Evolutionary conservation across 2,797 vertebrate species (phyloP).

Genomic region (Anguilla megastoma): DNA sequence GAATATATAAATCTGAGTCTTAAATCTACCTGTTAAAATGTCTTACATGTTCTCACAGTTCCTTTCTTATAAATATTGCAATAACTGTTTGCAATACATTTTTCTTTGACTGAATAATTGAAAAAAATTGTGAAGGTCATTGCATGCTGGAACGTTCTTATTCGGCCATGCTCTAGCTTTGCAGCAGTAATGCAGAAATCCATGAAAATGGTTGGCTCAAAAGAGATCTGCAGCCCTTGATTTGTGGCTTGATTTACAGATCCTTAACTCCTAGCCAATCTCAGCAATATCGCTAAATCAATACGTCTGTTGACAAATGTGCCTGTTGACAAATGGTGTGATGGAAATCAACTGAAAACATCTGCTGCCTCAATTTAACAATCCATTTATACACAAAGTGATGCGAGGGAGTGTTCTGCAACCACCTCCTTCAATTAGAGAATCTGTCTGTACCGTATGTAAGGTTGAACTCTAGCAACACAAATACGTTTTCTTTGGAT

Average conservation of each 20-base stretch:
- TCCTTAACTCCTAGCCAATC: slow-evolving; percentile 71
- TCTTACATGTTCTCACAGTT: not conserved
- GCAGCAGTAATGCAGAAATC: slow-evolving; percentile 37
- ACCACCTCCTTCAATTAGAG: slow-evolving; percentile 55
- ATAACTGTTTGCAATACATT: not conserved
- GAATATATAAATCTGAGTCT: not conserved
- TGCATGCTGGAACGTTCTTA: not conserved
- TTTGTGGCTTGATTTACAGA: slow-evolving; percentile 67
- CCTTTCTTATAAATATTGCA: not conserved
- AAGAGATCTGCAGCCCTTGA: slow-evolving; percentile 59
- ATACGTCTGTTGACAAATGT: slow-evolving; percentile 69
- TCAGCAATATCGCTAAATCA: slow-evolving; percentile 72
- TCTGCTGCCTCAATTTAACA: slow-evolving; percentile 66
- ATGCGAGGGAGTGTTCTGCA: slow-evolving; percentile 46
- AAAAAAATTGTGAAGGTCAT: not conserved
- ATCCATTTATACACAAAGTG: slow-evolving; percentile 62
- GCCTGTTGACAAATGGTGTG: slow-evolving; percentile 62
- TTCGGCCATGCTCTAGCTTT: slow-evolving; percentile 28
- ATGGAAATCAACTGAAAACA: slow-evolving; percentile 71
- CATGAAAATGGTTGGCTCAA: slow-evolving; percentile 48
- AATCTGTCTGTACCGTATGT: slow-evolving; percentile 40
- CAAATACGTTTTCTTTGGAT: not conserved
- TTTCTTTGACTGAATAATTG: not conserved
- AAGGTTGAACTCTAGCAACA: not conserved
- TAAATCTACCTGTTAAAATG: not conserved